Base-by-base conservation (phyloP, 2,888 invertebrate genomes). In the Herminia tarsipennalis region DNA sequence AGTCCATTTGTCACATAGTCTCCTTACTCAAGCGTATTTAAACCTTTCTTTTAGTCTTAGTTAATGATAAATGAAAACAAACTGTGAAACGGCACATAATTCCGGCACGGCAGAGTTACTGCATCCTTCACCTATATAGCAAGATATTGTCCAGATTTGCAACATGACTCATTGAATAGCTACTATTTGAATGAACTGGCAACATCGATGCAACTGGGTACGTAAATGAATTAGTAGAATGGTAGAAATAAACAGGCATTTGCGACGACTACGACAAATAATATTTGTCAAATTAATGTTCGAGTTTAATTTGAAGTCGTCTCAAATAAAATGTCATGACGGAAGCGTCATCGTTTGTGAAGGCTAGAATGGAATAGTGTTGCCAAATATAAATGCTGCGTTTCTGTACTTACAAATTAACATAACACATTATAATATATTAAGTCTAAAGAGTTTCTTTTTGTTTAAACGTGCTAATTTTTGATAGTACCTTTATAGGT, bases 71-170 rank as follows among this genome's bases (percentile, higher is more conserved):
- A 76, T 62, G 62, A 42, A 51, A 59, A 57, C 38, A 52, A 55
- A n/a, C n/a, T n/a, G n/a, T n/a, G n/a, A n/a, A n/a, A 55, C 50
- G 41, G 42, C 46, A 45, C 53, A 63, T 56, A 62, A 62, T 55
- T 51, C 47, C 56, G 49, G 37, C 47, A 43, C 44, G 50, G 44
- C 37, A 51, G 46, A 57, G 18, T 55, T 47, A 59, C 48, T 37
- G 29, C 35, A 67, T 51, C 75, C 70, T 75, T 73, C 70, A 73
- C 70, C 69, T 36, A 71, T 53, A 67, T 73, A 39, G 48, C 58
- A 63, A 53, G 64, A 66, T 46, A 54, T 64, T 65, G 56, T 62
- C 57, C 66, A 70, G 66, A 66, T 66, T 65, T 39, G 42, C 55
- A 35, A 42, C 8, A 41, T 56, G 55, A 56, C 27, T 72, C 65